A percentile compares a stretch with the other conserved stretches of the same genome.
phyloP scores from a whole-genome alignment of 37 sponge, comb jelly and placozoan species.

The Spongilla lacustris region DNA sequence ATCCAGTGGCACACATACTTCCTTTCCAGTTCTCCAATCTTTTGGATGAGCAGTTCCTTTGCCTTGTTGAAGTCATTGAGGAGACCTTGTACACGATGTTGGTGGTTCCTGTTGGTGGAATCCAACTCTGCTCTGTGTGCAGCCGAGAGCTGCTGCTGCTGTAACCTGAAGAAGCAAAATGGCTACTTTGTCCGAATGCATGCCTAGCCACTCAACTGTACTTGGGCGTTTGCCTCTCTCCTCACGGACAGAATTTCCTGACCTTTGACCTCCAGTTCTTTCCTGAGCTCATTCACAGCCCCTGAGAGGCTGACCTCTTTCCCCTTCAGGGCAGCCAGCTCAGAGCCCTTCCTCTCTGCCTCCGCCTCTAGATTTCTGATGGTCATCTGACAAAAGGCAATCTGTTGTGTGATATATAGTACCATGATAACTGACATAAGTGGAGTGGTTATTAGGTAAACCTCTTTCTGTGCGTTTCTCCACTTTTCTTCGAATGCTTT shows the following conservation, averaged over 20 bases:
- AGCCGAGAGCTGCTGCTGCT: constrained; percentile 52
- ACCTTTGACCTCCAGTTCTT: constrained; percentile 51
- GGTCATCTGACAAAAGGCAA: not conserved
- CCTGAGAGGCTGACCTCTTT: constrained; percentile 22
- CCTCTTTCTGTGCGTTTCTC: not conserved
- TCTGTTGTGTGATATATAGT: not conserved
- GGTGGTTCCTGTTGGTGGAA: constrained; percentile 38
- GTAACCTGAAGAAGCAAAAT: constrained; percentile 32
- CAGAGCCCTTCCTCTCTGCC: constrained; percentile 12
- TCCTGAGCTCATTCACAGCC: constrained; percentile 14
- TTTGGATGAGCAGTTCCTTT: constrained; percentile 58
- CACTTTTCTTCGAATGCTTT: not conserved
- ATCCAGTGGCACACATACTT: constrained; percentile 15
- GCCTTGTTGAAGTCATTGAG: constrained; percentile 79
- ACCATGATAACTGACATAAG: too few species aligned
- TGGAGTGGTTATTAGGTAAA: too few species aligned
- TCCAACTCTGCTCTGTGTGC: constrained; percentile 72
- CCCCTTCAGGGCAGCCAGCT: constrained; percentile 26
- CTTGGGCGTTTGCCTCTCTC: constrained; percentile 53
- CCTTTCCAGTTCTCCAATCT: constrained; percentile 39
- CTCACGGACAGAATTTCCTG: constrained; percentile 45
- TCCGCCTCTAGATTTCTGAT: not conserved
- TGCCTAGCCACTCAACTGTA: constrained; percentile 43
- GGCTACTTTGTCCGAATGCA: too few species aligned
- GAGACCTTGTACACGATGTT: constrained; percentile 51